These are phyloP conservation scores for Dilophus febrilis DNA, from an alignment of 2,888 invertebrate genomes.

Conservation along the genomic window DNA sequence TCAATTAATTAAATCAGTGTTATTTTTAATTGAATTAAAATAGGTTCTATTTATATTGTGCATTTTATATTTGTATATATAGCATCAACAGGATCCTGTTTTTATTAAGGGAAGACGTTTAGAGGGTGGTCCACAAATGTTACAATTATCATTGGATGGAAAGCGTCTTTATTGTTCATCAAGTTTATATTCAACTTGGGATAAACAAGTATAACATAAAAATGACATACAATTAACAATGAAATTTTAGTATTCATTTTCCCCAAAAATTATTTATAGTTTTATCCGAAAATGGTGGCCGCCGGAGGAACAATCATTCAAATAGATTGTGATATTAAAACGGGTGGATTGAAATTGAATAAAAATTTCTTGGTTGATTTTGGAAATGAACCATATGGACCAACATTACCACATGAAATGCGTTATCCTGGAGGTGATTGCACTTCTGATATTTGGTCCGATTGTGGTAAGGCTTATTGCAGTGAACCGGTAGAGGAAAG, in stretches of 20 bases:
- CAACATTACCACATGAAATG: conserved; percentile 86
- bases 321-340: conserved; percentile 57
- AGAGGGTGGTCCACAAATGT: conserved; percentile 86
- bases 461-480: conserved; percentile 21
- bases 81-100: conserved; percentile 47
- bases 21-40: background rate
- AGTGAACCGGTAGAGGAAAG: too few relatives aligned
- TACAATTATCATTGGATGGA: conserved; percentile 90
- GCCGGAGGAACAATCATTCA: conserved; percentile 49
- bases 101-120: conserved; percentile 59
- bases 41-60: background rate
- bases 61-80: too few relatives aligned
- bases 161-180: conserved; percentile 81
- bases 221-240: background rate
- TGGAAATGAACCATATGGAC: conserved; percentile 71
- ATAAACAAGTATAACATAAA: conserved; percentile 54
- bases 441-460: conserved; percentile 86
- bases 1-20: background rate
- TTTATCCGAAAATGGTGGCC: conserved; percentile 72
- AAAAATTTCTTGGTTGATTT: conserved; percentile 81
- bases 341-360: conserved; percentile 78
- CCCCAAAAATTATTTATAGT: conserved; percentile 18
- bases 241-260: too few relatives aligned
- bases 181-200: conserved; percentile 85
- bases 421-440: conserved; percentile 97